Evolutionary conservation across 2,113 vertebrate species (phyloP).

Genomic region (Panurus biarmicus): DNA sequence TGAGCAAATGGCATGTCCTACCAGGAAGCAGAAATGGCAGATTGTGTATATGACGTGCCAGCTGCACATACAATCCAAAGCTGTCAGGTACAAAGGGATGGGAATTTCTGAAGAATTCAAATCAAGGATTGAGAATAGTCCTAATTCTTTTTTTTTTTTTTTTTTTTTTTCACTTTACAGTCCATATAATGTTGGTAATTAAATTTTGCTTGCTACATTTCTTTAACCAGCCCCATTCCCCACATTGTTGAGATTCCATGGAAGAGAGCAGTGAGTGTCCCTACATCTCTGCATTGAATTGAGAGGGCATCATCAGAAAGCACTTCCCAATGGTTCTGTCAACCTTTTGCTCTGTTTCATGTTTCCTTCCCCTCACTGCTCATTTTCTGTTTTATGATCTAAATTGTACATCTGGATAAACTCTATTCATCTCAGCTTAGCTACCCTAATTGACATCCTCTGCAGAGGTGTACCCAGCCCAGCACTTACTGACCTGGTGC

Average conservation of each 20-base stretch:
- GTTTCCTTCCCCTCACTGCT: neutral
- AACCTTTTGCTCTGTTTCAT: neutral
- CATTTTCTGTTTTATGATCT: neutral
- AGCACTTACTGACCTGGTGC: fast-evolving
- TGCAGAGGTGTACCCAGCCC: neutral
- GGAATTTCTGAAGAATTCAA: neutral
- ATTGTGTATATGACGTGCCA: neutral
- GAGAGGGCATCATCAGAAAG: neutral
- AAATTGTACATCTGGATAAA: neutral
- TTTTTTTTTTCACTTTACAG: too few relatives aligned
- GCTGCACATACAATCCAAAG: fast-evolving
- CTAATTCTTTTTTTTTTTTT: neutral
- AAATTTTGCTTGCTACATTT: neutral
- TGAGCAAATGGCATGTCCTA: neutral
- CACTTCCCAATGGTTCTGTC: neutral
- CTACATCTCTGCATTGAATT: neutral
- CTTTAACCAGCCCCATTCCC: neutral
- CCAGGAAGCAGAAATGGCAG: neutral
- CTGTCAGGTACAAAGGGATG: neutral
- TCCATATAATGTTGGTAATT: neutral
- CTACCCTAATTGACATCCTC: neutral
- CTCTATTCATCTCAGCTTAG: neutral
- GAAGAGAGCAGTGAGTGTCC: neutral
- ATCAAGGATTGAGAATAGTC: neutral
- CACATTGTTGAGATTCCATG: neutral